Evolutionary conservation across 23 tunicate genomes (phyloP).

Genomic region (Oikopleura dioica): DNA sequence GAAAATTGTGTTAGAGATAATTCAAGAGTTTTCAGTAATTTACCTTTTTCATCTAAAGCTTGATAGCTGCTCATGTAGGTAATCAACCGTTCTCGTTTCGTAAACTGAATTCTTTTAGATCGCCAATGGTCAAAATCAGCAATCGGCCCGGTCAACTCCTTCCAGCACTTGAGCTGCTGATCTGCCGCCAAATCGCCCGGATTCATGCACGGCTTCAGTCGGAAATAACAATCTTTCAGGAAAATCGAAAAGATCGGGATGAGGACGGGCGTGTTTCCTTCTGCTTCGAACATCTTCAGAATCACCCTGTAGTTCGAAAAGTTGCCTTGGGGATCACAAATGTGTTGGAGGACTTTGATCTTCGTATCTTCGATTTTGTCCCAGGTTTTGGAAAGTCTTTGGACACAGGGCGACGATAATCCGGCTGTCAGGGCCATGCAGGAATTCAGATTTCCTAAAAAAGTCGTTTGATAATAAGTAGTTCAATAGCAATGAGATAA

Average conservation of each 20-base stretch:
- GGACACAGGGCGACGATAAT: background rate
- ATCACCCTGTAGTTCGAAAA: background rate
- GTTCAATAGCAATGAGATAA: too few species aligned
- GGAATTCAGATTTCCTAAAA: background rate
- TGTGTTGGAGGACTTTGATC: background rate
- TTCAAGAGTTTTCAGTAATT: too few species aligned
- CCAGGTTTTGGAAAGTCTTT: background rate
- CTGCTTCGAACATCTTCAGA: background rate
- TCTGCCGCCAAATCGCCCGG: background rate
- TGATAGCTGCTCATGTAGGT: background rate
- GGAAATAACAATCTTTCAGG: slow-evolving; percentile 1
- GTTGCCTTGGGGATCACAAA: background rate
- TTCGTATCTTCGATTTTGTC: background rate
- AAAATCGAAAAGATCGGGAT: slow-evolving; percentile 1
- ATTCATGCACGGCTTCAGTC: slow-evolving; percentile 6
- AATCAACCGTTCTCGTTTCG: background rate
- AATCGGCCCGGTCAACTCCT: background rate
- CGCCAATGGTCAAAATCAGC: background rate
- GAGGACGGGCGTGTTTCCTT: slow-evolving; percentile 1
- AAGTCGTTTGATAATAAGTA: too few species aligned
- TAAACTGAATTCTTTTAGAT: background rate
- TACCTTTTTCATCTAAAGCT: slow-evolving; percentile 2
- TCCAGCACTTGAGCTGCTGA: background rate
- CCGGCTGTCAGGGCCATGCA: slow-evolving; percentile 5
- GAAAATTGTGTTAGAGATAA: too few species aligned